Evolutionary conservation across 2,888 invertebrate species (phyloP), one percentile per base, ranked within the genome.

Genomic region (Xylophagus ater): DNA sequence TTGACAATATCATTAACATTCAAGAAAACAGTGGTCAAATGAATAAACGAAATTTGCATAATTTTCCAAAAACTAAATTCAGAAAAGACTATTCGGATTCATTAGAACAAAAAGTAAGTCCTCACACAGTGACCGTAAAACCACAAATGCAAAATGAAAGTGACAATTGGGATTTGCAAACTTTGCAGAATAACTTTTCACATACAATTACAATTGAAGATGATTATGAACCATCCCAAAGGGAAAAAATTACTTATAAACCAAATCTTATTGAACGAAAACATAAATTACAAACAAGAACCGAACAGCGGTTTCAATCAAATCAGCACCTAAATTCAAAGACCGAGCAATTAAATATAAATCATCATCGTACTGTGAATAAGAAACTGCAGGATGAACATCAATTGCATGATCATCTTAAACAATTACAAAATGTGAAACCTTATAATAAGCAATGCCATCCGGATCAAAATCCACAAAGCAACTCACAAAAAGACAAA

Each of bases 231-330:
- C 37, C 39, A 17, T 41, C 46, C 8, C 14, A 37, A 25, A 33
- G 45, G n/a, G 53, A 53, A 20, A 54, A 51, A 43, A 46, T 48
- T 24, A 39, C 49, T 8, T 51, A 50, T 28, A 51, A 49, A 41
- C 53, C 53, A 6, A 53, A 53, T 46, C 45, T 53, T 20, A 47
- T 55, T 12, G 55, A 57, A 20, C 52, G 56, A 36, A 53, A 54
- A 39, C 60, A 62, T 41, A 70, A 70, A 55, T 30, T 34, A 19
- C 24, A 26, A 37, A 31, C 24, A 38, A 8, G n/a, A 38, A 15
- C 15, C 18, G 17, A 20, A 36, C 17, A 12, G 24, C 30, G 33
- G 35, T 26, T 12, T 23, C 34, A 20, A 7, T 26, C 12, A 33
- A 26, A 13, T 26, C 15, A 12, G 28, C 37, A 4, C 20, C 30